A percentile compares a stretch with the other conserved stretches of the same genome.
Conservation (phyloP, 2,113 vertebrate genomes). For the Telmatochromis brichardi region DNA sequence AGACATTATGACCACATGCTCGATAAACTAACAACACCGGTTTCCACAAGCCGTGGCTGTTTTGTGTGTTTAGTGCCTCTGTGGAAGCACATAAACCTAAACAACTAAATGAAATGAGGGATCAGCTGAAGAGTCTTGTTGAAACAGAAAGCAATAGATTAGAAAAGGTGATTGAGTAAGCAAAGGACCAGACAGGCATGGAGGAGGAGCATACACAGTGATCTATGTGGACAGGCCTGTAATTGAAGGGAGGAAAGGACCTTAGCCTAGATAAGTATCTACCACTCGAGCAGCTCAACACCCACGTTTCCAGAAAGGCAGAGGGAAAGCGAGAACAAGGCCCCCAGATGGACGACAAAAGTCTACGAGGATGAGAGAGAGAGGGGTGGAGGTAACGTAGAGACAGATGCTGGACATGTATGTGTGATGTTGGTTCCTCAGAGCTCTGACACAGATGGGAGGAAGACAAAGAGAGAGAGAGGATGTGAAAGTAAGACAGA, state of each 20-base stretch:
- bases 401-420: background rate
- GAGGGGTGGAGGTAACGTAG: background rate
- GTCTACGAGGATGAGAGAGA: background rate
- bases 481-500: constrained; percentile 36
- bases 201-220: constrained; percentile 4
- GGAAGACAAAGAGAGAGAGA: constrained; percentile 31
- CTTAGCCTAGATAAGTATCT: constrained; percentile 51
- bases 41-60: background rate
- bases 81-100: background rate
- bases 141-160: background rate
- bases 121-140: background rate
- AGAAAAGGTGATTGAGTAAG: constrained; percentile 13
- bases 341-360: background rate
- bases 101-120: background rate
- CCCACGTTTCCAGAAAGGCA: constrained; percentile 19
- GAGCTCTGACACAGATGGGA: constrained; percentile 48
- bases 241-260: constrained; percentile 51
- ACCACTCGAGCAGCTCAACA: constrained; percentile 37
- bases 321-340: background rate
- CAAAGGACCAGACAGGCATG: background rate
- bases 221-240: constrained; percentile 48
- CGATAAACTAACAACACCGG: background rate
- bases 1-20: background rate
- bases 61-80: background rate
- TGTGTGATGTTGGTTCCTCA: constrained; percentile 4